Evolutionary conservation across 2,888 invertebrate genomes (phyloP).

Genomic region (Pseudococcus viburni): DNA sequence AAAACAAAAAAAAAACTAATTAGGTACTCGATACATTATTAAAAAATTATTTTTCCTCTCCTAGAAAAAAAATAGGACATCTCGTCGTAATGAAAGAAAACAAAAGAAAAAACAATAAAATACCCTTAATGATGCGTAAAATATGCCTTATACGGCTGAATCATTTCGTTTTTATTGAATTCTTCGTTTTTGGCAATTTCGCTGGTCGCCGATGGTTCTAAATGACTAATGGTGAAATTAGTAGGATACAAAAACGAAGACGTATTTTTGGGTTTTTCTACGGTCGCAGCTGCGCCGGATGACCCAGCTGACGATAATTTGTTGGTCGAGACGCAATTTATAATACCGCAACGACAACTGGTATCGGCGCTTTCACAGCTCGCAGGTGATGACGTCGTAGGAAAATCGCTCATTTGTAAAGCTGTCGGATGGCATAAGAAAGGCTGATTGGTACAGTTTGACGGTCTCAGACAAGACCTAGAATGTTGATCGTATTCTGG

Average conservation of each 20-base stretch:
- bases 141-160: slow-evolving; percentile 81
- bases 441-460: slow-evolving; percentile 61
- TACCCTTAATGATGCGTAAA: slow-evolving; percentile 41
- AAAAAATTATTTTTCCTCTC: not conserved
- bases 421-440: slow-evolving; percentile 56
- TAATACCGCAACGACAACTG: slow-evolving; percentile 73
- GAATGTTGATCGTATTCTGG: slow-evolving; percentile 70
- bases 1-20: slow-evolving; percentile 4
- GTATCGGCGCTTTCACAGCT: slow-evolving; percentile 68
- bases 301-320: slow-evolving; percentile 73
- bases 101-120: not conserved
- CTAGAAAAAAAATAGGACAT: not conserved
- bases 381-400: slow-evolving; percentile 72
- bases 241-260: slow-evolving; percentile 68
- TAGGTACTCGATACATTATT: no score
- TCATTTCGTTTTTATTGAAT: slow-evolving; percentile 74
- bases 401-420: slow-evolving; percentile 68
- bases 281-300: slow-evolving; percentile 69
- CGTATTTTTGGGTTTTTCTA: slow-evolving; percentile 50
- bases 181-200: slow-evolving; percentile 65
- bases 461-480: slow-evolving; percentile 63
- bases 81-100: not conserved
- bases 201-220: slow-evolving; percentile 69
- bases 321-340: slow-evolving; percentile 74
- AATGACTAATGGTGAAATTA: slow-evolving; percentile 71